phyloP scores from a whole-genome alignment of 2,888 invertebrate species.

The Clivina fossor region DNA sequence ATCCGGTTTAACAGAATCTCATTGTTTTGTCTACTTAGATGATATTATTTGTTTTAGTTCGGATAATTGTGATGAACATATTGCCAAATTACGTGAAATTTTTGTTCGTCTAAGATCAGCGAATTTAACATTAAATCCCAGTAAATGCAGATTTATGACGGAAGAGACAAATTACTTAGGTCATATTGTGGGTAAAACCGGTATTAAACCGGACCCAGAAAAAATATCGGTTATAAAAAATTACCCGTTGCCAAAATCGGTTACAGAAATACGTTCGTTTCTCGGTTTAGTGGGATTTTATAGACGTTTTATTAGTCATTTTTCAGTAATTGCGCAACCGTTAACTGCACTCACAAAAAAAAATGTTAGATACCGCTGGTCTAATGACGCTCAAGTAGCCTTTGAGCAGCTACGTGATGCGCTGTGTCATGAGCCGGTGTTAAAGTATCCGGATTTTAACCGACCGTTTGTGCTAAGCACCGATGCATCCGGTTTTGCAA shows the following conservation, averaged over 20 bases:
- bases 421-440: constrained; percentile 31
- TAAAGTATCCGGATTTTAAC: constrained; percentile 41
- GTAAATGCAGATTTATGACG: constrained; percentile 39
- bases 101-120: constrained; percentile 35
- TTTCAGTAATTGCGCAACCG: constrained; percentile 17
- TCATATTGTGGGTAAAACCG: constrained; percentile 31
- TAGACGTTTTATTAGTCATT: constrained; percentile 28
- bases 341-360: constrained; percentile 32
- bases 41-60: constrained; percentile 35
- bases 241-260: constrained; percentile 25
- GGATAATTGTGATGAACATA: constrained; percentile 32
- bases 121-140: constrained; percentile 37
- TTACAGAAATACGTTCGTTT: constrained; percentile 36
- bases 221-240: constrained; percentile 29
- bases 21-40: constrained; percentile 40
- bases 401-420: constrained; percentile 28
- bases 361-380: constrained; percentile 24
- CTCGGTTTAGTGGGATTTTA: constrained; percentile 39
- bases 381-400: constrained; percentile 17
- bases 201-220: constrained; percentile 35
- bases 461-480: constrained; percentile 31
- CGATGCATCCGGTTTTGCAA: constrained; percentile 36
- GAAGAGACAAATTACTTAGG: constrained; percentile 34
- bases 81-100: constrained; percentile 32
- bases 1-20: constrained; percentile 36